Conservation (phyloP, 2,113 vertebrate species). For the Pao palembangensis region DNA sequence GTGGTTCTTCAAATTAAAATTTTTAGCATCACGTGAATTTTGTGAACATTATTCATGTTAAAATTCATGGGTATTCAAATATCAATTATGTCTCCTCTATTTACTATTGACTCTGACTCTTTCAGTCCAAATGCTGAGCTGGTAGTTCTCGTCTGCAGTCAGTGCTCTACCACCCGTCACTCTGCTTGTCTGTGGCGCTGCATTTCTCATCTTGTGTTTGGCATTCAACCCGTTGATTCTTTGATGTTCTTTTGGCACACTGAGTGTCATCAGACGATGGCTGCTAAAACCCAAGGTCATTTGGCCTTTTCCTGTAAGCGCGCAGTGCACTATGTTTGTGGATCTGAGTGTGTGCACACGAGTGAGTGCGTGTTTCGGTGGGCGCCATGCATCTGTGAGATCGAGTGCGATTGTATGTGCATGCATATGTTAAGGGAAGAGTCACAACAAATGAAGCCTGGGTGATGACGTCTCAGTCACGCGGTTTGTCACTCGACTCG, state of each 20-base stretch:
- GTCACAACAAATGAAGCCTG: constrained; percentile 15
- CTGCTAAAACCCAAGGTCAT: constrained; percentile 57
- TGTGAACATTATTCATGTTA: constrained; percentile 15
- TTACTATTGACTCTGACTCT: constrained; percentile 72
- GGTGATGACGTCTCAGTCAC: constrained; percentile 12
- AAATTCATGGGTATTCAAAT: constrained; percentile 14
- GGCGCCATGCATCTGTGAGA: constrained; percentile 9
- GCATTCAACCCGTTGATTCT: constrained; percentile 65
- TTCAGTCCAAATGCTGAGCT: constrained; percentile 54
- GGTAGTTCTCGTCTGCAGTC: constrained; percentile 57
- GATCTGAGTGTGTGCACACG: constrained; percentile 16
- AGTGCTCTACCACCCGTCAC: constrained; percentile 67
- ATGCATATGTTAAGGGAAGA: constrained; percentile 8
- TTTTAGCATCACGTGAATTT: constrained; percentile 22
- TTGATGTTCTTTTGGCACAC: constrained; percentile 71
- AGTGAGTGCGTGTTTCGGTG: constrained; percentile 10
- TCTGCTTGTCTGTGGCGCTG: constrained; percentile 73
- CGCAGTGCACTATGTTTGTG: constrained; percentile 35
- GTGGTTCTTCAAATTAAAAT: constrained; percentile 17
- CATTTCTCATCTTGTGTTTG: constrained; percentile 75
- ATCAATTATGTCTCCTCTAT: constrained; percentile 27
- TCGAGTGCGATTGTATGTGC: constrained; percentile 27
- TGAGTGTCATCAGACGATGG: constrained; percentile 72
- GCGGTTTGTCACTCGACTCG: constrained; percentile 25
- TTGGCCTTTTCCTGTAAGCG: constrained; percentile 40